Evolutionary conservation across 2,113 vertebrate species (phyloP), one percentile per base, ranked within the genome.

Genomic region (Silurus glanis): DNA sequence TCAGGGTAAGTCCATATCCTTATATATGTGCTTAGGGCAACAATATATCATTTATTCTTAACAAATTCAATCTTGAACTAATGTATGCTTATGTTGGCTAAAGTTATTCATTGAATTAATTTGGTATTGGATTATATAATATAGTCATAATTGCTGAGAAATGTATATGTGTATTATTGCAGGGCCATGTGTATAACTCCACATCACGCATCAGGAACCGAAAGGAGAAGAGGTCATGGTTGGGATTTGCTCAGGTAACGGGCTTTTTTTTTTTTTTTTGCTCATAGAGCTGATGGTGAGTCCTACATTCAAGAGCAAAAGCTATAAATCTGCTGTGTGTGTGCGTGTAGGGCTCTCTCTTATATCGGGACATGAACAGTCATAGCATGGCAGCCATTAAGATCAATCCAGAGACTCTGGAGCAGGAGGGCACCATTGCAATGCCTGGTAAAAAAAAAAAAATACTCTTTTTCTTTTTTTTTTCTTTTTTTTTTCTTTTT

Each of bases 161-260:
- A 4, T 0, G 47, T 49, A 88, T 79, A 16, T 21, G 2, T 90
- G 91, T 21, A 67, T 91, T 53, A 87, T 94, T 94, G 9, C 94
- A 99, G 98, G 98, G 98, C 67, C 98, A 99, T 86, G 97, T 99
- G 93, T 99, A 99, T 91, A 99, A 98, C 94, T 99, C 97, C 90
- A 99, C 98, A 53, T 99, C 97, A 80, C 97, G 98, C 82, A 97
- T 98, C 93, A 96, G 97, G 94, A 99, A 98, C 92, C 96, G 97
- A 91, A 98, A 96, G 92, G 98, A 99, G 91, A 99, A 97, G 91
- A 97, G 97, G 55, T 98, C 97, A 88, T 99, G 98, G 98, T 94
- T 99, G 93, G 98, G 98, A 79, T 99, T 98, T 89, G 98, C 97
- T 95, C 98, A 99, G 97, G 98, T 99, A 96, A 78, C 9, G 10